Percentiles rank a stretch among this genome's conserved stretches.
Evolutionary conservation across 2,888 invertebrate species (phyloP).

Genomic region (Sphecodes monilicornis): DNA sequence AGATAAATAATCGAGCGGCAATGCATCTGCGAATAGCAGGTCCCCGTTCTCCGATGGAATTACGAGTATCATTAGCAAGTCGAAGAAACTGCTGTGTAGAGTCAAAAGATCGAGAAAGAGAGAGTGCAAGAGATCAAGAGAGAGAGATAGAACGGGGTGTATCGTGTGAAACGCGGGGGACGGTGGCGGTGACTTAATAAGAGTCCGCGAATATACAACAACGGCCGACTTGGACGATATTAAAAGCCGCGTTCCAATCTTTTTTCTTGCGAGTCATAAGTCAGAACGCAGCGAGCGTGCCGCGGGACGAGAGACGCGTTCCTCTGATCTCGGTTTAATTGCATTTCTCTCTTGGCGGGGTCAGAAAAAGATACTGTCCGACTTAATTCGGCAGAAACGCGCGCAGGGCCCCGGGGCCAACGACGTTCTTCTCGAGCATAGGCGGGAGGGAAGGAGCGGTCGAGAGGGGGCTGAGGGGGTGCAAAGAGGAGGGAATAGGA

Average conservation of each 20-base stretch:
- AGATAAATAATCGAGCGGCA: neutral
- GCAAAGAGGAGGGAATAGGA: conserved; percentile 69
- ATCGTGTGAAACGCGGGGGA: conserved; percentile 12
- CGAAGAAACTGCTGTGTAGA: neutral
- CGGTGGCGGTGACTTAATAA: conserved; percentile 57
- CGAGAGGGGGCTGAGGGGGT: neutral
- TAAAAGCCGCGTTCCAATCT: conserved; percentile 60
- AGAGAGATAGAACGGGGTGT: neutral
- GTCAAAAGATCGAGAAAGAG: neutral
- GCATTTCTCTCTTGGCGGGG: conserved; percentile 71
- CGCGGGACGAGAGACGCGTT: conserved; percentile 52
- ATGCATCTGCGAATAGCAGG: neutral
- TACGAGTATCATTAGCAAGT: neutral
- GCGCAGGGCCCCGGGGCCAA: conserved; percentile 40
- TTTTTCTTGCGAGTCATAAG: conserved; percentile 64
- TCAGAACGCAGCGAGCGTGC: conserved; percentile 60
- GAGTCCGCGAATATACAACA: conserved; percentile 59
- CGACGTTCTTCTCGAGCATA: neutral
- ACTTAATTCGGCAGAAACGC: conserved; percentile 72
- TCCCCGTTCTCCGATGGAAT: neutral
- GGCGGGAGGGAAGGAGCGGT: neutral
- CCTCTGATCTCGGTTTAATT: conserved; percentile 72
- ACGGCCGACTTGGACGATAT: conserved; percentile 57
- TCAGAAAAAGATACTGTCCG: conserved; percentile 74
- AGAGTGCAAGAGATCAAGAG: neutral